Evolutionary conservation across 2,113 vertebrate genomes (phyloP), one percentile per base, ranked within the genome.

Genomic region (Ivindomyrus marchei): DNA sequence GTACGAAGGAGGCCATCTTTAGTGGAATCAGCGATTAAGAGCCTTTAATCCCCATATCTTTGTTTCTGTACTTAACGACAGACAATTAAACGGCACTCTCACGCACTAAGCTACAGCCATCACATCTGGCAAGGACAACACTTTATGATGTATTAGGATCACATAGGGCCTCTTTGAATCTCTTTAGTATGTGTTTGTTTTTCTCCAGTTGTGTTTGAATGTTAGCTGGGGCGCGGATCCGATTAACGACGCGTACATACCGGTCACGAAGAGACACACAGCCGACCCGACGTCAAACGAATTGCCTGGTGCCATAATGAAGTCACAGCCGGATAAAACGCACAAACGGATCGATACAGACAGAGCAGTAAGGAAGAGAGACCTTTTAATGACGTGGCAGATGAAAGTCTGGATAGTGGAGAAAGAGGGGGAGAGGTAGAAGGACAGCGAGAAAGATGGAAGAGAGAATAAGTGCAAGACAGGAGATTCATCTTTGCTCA

Each of bases 271-370:
- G 86, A 86, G 3, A 19, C 87, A n/a, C 21, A 36, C 19, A 86
- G 66, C 36, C 50, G 39, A 74, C 45, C 80, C 91, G 91, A 92
- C 87, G 50, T 56, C 0, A 52, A 77, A 93, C 92, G 88, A 92
- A 94, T 92, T 70, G 89, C 31, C 90, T 80, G 89, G 89, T 87
- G 90, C 50, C 89, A 91, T 91, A 92, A 90, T 74, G 46, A 91
- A 62, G 90, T 91, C 85, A 39, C 74, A 9, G 49, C 70, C 56
- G 77, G 89, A 91, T 85, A 88, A 6, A 52, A 87, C 31, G 0
- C 6, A 46, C 89, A 56, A 56, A 80, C 42, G 10, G 84, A 90
- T 93, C 89, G 7, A 91, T 91, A 92, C 2, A 0, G 45, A 15
- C 0, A 19, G 89, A 66, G 52, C 89, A 85, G 90, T 21, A n/a